phyloP scores from a whole-genome alignment of 2,888 invertebrate genomes.

The Cephus spinipes region DNA sequence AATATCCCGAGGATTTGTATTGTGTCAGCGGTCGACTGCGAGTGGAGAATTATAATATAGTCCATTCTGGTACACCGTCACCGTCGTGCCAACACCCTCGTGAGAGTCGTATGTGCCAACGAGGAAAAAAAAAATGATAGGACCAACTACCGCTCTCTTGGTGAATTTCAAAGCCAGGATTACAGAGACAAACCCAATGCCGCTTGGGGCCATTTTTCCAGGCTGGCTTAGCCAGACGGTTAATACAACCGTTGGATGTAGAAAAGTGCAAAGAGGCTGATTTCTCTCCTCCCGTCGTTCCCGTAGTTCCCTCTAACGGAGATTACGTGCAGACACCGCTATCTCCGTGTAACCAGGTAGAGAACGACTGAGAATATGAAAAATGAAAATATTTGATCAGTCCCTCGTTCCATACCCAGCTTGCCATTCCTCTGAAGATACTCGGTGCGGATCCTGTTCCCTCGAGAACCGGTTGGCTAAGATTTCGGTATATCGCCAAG shows the following conservation, averaged over 20 bases:
- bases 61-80: not conserved
- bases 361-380: not conserved
- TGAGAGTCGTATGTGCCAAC: not conserved
- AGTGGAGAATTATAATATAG: not conserved
- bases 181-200: not conserved
- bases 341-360: not conserved
- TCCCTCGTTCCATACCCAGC: not conserved
- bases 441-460: slow-evolving; percentile 23
- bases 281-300: no score
- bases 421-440: slow-evolving; percentile 13
- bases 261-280: not conserved
- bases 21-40: not conserved
- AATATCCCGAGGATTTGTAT: not conserved
- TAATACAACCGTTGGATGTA: not conserved
- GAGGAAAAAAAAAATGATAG: not conserved
- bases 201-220: not conserved
- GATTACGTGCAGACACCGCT: not conserved
- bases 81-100: not conserved
- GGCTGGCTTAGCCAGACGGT: not conserved
- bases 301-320: no score
- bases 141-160: not conserved
- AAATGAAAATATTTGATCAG: not conserved
- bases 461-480: slow-evolving; percentile 27
- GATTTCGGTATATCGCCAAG: slow-evolving; percentile 12
- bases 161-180: not conserved